phyloP scores from a whole-genome alignment of 2,113 vertebrate species.

The Solenodon paradoxus region DNA sequence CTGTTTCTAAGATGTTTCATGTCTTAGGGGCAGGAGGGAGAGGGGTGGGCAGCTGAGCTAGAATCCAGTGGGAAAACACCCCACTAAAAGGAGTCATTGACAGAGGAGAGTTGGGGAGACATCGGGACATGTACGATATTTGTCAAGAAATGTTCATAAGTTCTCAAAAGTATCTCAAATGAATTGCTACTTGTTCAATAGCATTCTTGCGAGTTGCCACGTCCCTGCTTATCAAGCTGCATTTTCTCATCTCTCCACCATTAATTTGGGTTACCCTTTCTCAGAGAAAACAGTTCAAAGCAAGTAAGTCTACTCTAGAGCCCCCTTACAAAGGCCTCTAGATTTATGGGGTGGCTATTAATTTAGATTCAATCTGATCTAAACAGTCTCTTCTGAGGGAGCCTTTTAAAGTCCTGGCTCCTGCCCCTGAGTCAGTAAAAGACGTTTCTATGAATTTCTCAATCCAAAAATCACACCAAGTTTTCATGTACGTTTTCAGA shows the following conservation, averaged over 20 bases:
- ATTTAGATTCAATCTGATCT: constrained; percentile 31
- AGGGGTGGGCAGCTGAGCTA: neutral
- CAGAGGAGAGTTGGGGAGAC: neutral
- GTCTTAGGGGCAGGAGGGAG: neutral
- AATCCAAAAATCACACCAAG: neutral
- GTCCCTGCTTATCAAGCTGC: neutral
- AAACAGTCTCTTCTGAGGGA: neutral
- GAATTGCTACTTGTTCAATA: neutral
- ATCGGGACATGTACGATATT: neutral
- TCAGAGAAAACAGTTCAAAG: neutral
- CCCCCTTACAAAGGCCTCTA: neutral
- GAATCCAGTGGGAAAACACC: neutral
- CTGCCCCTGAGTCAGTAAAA: neutral
- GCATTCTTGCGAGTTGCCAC: neutral
- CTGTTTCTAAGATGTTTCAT: neutral
- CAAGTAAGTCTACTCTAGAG: neutral
- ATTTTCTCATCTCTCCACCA: neutral
- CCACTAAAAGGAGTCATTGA: too few species aligned
- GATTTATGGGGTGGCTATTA: neutral
- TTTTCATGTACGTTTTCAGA: constrained; percentile 43
- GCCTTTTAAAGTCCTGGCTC: neutral
- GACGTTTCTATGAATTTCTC: neutral
- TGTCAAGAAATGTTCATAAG: neutral
- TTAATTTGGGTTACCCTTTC: neutral
- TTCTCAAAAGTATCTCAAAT: neutral